Conservation (phyloP, 2,888 invertebrate species). For the Brachycybe producta region DNA sequence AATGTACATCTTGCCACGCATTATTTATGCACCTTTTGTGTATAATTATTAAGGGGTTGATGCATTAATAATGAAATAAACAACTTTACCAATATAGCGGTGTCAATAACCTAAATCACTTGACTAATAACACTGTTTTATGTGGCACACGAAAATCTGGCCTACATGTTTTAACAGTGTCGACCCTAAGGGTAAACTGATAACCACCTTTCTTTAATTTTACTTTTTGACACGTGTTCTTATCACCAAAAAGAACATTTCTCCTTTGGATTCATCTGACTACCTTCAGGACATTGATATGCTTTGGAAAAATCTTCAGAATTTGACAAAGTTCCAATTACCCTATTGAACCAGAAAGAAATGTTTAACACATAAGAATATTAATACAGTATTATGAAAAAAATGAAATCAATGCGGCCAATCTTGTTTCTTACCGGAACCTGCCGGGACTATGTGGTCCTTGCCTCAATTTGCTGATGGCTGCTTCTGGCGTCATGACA, state of each 20-base stretch:
- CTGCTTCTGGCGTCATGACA: conserved; percentile 55
- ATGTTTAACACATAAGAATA: neutral
- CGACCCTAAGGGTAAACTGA: too few relatives aligned
- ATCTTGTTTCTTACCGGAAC: conserved; percentile 45
- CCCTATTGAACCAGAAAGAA: conserved; percentile 33
- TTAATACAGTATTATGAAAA: neutral
- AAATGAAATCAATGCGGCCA: neutral
- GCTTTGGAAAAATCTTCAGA: conserved; percentile 60
- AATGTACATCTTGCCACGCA: too few relatives aligned
- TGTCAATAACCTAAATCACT: too few relatives aligned
- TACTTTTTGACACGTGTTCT: too few relatives aligned
- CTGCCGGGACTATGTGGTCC: conserved; percentile 72
- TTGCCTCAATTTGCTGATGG: conserved; percentile 57
- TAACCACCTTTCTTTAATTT: too few relatives aligned
- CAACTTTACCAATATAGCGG: too few relatives aligned
- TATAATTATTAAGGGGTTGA: too few relatives aligned
- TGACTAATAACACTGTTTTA: too few relatives aligned
- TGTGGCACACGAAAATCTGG: too few relatives aligned
- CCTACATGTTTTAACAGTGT: too few relatives aligned
- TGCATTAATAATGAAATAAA: too few relatives aligned
- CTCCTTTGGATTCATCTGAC: conserved; percentile 58
- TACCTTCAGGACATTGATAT: conserved; percentile 52
- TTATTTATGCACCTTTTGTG: too few relatives aligned
- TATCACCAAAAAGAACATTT: conserved; percentile 52
- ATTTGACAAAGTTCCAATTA: conserved; percentile 65